These are phyloP conservation scores for Thalpophila matura DNA, from an alignment of 2,888 invertebrate genomes.

Conservation along the genomic window DNA sequence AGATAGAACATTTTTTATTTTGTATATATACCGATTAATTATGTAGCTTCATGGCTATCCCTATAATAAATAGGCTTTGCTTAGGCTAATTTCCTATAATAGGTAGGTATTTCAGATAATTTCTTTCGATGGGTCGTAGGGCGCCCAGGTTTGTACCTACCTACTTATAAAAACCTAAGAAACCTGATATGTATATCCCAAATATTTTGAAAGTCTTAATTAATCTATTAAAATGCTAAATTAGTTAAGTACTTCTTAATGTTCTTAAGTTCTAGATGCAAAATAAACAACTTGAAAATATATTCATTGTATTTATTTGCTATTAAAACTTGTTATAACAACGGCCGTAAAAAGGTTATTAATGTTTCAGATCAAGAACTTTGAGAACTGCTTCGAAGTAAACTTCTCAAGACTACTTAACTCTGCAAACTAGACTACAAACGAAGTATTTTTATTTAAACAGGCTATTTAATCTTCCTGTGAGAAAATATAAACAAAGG, in stretches of 20 bases:
- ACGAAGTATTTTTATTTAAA: slow-evolving; percentile 51
- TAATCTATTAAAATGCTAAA: slow-evolving; percentile 3
- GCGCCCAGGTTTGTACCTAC: too few species aligned
- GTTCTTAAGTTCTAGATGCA: slow-evolving; percentile 21
- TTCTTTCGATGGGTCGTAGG: too few species aligned
- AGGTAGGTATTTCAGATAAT: too few species aligned
- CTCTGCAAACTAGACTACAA: slow-evolving; percentile 42
- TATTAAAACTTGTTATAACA: slow-evolving; percentile 53
- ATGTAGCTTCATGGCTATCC: too few species aligned
- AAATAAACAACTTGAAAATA: slow-evolving; percentile 27
- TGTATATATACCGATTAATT: too few species aligned
- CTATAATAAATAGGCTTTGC: too few species aligned
- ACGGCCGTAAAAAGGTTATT: slow-evolving; percentile 65
- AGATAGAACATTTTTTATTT: too few species aligned
- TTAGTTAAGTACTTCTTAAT: slow-evolving; percentile 9
- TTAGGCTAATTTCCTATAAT: too few species aligned
- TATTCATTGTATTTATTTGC: slow-evolving; percentile 44
- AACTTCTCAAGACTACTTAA: slow-evolving; percentile 62
- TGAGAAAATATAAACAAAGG: slow-evolving; percentile 18
- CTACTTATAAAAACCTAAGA: neutral
- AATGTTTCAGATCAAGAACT: slow-evolving; percentile 66
- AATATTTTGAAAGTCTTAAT: neutral
- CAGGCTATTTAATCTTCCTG: slow-evolving; percentile 18
- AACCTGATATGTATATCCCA: neutral
- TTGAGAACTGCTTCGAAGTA: slow-evolving; percentile 58